Conservation (phyloP, 1,140 invertebrate genomes). For the Laodelphax striatellus region DNA sequence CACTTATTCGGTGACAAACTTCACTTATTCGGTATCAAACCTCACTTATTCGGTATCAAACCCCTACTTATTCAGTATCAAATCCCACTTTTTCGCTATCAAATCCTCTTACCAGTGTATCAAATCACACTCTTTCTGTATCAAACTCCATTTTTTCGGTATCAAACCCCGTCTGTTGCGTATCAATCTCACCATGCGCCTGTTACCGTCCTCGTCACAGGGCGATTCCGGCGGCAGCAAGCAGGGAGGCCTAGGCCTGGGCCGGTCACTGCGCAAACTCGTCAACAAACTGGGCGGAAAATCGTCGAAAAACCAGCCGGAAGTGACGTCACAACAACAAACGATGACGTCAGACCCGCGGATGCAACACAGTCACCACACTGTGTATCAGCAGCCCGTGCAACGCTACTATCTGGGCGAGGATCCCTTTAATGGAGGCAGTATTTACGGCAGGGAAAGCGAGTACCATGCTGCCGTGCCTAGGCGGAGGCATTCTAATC, state of each 20-base stretch:
- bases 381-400: constrained; percentile 26
- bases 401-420: constrained; percentile 71
- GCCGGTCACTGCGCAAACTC: constrained; percentile 56
- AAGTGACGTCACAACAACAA: constrained; percentile 15
- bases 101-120: no score
- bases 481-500: constrained; percentile 24
- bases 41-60: no score
- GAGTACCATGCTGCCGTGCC: constrained; percentile 53
- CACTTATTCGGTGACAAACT: no score
- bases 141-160: no score
- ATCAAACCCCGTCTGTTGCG: no score
- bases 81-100: no score
- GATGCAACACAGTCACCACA: constrained; percentile 25
- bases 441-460: constrained; percentile 65
- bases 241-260: constrained; percentile 31
- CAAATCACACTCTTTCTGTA: no score
- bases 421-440: constrained; percentile 60
- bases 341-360: constrained; percentile 27
- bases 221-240: constrained; percentile 26
- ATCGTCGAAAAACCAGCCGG: constrained; percentile 21
- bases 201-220: neutral
- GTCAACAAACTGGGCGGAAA: constrained; percentile 40
- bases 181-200: no score
- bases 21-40: no score
- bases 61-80: no score